These are phyloP conservation scores for Globodera ellingtonae DNA, from an alignment of 1,140 invertebrate species.

Conservation along the genomic window DNA sequence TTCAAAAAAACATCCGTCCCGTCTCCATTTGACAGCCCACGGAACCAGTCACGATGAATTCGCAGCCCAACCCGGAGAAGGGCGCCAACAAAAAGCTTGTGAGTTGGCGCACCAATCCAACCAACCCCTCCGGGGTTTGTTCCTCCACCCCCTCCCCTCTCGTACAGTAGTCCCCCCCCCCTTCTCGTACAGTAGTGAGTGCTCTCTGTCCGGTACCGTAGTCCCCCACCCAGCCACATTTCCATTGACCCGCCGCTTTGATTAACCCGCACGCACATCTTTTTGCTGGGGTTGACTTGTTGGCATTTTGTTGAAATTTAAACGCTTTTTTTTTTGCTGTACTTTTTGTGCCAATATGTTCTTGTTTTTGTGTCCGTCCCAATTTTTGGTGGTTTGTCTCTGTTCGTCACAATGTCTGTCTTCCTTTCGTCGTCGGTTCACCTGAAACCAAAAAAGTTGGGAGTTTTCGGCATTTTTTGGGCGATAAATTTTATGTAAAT, in stretches of 20 bases:
- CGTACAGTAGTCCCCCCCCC: too few species aligned
- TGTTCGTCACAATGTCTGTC: too few species aligned
- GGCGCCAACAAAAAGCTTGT: constrained; percentile 43
- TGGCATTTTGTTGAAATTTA: constrained; percentile 13
- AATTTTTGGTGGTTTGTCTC: too few species aligned
- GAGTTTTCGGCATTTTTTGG: too few species aligned
- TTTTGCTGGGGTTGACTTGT: constrained; percentile 9
- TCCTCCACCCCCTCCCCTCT: too few species aligned
- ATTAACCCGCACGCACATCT: constrained; percentile 13
- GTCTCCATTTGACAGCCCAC: constrained; percentile 36
- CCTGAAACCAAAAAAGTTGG: too few species aligned
- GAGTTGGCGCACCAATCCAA: constrained; percentile 24
- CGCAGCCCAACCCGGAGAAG: constrained; percentile 50
- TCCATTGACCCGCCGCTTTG: constrained; percentile 33
- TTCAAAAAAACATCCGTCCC: constrained; percentile 8
- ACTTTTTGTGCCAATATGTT: too few species aligned
- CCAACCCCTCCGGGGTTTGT: background rate
- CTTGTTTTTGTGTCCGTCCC: too few species aligned
- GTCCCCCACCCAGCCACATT: constrained; percentile 14
- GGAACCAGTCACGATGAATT: constrained; percentile 34
- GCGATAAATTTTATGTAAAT: too few species aligned
- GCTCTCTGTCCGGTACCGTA: background rate
- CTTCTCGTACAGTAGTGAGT: too few species aligned
- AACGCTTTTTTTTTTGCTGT: too few species aligned
- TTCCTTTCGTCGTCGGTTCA: too few species aligned